These are phyloP conservation scores for Ctenochaetus hawaiiensis DNA, from an alignment of 2,797 vertebrate species.

Conservation along the genomic window DNA sequence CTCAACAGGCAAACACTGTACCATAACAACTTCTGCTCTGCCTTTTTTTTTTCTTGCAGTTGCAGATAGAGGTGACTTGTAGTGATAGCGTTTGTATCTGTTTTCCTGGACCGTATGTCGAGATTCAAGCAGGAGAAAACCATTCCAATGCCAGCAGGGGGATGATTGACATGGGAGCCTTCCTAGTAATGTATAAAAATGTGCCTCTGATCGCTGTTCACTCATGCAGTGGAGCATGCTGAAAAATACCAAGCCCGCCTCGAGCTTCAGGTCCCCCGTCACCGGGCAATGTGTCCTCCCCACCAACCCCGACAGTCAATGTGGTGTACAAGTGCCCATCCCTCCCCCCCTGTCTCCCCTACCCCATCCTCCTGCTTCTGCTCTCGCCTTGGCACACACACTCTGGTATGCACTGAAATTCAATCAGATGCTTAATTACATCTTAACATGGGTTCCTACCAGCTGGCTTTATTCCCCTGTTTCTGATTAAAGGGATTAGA, in stretches of 20 bases:
- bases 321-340: slow-evolving; percentile 77
- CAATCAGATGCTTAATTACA: slow-evolving; percentile 98
- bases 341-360: slow-evolving; percentile 46
- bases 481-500: slow-evolving; percentile 97
- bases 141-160: slow-evolving; percentile 71
- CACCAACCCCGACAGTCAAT: slow-evolving; percentile 80
- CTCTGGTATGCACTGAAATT: slow-evolving; percentile 92
- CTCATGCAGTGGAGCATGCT: slow-evolving; percentile 73
- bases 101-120: slow-evolving; percentile 58
- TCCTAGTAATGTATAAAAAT: slow-evolving; percentile 80
- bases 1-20: slow-evolving; percentile 48
- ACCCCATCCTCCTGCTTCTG: slow-evolving; percentile 43
- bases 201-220: slow-evolving; percentile 78
- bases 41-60: slow-evolving; percentile 10
- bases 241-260: slow-evolving; percentile 76
- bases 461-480: slow-evolving; percentile 96
- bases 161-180: slow-evolving; percentile 77
- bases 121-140: slow-evolving; percentile 50
- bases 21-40: slow-evolving; percentile 9
- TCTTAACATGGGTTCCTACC: slow-evolving; percentile 93
- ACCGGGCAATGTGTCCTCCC: slow-evolving; percentile 70
- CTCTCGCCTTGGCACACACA: slow-evolving; percentile 77
- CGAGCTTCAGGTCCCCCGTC: slow-evolving; percentile 73
- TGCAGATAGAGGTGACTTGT: slow-evolving; percentile 34
- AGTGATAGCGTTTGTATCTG: slow-evolving; percentile 25